Conservation (phyloP, 35 echinoderm and acorn worm species). For the Ptychodera flava region DNA sequence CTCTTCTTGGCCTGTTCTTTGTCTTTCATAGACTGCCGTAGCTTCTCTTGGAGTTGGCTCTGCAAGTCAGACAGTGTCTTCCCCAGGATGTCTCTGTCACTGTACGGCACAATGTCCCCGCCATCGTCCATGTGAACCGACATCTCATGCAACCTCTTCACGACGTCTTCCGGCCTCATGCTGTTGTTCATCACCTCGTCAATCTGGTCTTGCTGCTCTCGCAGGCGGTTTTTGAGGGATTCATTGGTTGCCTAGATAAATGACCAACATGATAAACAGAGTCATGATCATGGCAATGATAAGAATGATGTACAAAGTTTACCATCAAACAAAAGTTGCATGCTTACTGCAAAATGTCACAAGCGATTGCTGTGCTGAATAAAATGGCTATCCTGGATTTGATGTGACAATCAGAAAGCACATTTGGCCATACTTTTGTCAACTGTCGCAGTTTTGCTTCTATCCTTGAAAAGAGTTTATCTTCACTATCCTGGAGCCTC, state of each 20-base stretch:
- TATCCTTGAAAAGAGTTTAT: no score
- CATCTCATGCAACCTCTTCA: slow-evolving; percentile 43
- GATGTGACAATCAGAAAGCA: no score
- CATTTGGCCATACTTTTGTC: no score
- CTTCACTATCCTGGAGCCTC: no score
- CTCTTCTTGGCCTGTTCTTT: slow-evolving; percentile 27
- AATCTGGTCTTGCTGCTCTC: slow-evolving; percentile 28
- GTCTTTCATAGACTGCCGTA: slow-evolving; percentile 38
- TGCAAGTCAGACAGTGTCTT: slow-evolving; percentile 62
- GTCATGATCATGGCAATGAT: no score
- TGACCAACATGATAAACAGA: no score
- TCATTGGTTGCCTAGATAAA: slow-evolving; percentile 31
- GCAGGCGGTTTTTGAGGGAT: slow-evolving; percentile 21
- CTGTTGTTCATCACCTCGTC: slow-evolving; percentile 38
- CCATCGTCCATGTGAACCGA: slow-evolving; percentile 14
- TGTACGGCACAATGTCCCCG: not conserved
- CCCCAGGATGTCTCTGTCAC: slow-evolving; percentile 50
- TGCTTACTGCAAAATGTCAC: no score
- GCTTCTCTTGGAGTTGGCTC: slow-evolving; percentile 22
- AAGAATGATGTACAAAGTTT: no score
- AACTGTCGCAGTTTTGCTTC: no score
- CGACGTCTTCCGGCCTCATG: slow-evolving; percentile 63
- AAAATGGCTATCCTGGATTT: no score
- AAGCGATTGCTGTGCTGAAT: no score
- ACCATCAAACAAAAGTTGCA: no score